phyloP scores from a whole-genome alignment of 2,797 vertebrate species.

The Mus caroli region DNA sequence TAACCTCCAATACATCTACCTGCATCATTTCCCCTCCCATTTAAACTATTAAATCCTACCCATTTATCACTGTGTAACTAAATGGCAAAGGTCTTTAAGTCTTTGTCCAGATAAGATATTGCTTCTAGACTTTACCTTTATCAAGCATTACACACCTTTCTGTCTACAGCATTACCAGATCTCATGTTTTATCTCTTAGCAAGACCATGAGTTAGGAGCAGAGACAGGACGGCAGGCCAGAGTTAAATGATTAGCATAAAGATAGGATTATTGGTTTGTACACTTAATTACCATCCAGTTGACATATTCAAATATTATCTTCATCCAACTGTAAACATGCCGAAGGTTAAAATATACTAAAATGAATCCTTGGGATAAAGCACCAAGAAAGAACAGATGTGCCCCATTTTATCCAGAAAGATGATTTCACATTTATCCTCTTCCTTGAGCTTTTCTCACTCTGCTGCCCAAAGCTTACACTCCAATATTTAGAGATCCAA shows the following conservation, averaged over 20 bases:
- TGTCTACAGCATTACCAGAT: background rate
- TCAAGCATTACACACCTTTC: background rate
- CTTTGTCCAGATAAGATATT: background rate
- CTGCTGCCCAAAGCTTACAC: background rate
- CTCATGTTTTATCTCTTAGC: background rate
- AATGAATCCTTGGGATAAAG: background rate
- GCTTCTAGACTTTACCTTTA: background rate
- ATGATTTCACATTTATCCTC: background rate
- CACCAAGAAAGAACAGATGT: background rate
- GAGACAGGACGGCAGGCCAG: background rate
- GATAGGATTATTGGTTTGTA: background rate
- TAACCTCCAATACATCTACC: background rate
- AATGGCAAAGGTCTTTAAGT: background rate
- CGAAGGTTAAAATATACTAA: too few species aligned
- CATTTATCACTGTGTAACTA: background rate
- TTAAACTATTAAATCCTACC: background rate
- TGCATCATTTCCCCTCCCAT: too few species aligned
- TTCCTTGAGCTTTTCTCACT: background rate
- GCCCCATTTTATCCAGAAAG: background rate
- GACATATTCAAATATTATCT: background rate
- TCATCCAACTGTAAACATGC: background rate
- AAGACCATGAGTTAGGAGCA: background rate
- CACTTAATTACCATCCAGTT: background rate
- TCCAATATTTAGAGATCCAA: background rate
- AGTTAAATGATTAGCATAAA: background rate